Base-by-base conservation (phyloP, 2,888 invertebrate genomes). In the Epinotia demarniana region DNA sequence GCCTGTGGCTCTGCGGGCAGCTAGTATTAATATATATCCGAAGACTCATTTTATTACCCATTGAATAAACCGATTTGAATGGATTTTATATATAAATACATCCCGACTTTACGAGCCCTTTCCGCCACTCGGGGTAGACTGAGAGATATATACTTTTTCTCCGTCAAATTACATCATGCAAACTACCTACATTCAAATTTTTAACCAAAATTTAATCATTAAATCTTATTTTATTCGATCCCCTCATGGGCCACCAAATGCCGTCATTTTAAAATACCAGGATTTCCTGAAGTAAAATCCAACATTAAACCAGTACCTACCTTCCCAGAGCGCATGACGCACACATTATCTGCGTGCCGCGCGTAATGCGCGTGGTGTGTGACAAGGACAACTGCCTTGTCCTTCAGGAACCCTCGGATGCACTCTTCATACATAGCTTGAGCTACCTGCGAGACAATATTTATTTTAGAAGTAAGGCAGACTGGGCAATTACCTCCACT, bases 311-410 rank as follows among this genome's bases (percentile, higher is more conserved):
- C 39, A 9, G 39, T 9, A n/a, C 46, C n/a, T 60, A 94, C 94
- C 87, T 84, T 84, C 0, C 93, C 93, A 0, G 77, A 78, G 3
- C 90, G 79, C 92, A 94, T 90, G 57, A 94, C 92, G 77, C 87
- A 89, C 0, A 95, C 92, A 66, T 87, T 88, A 79, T 92, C 89
- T 0, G 94, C 94, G 49, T 90, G 86, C 1, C 87, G 80, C 0
- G 95, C 91, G 85, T 95, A 96, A 81, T 96, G 96, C 39, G 96
- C 92, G 82, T 96, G 96, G 80, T 96, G 96, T 0, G 96, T 96
- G 61, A 96, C 95, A 33, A 96, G 85, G 13, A 96, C 92, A 0
- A 94, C 89, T 0, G 95, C 94, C 75, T 93, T 92, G 73, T 94
- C 91, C 5, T 93, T 90, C 0, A 96, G 89, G 80, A 94, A 92